phyloP scores from a whole-genome alignment of 2,797 vertebrate genomes.

The Ciconia nigra region DNA sequence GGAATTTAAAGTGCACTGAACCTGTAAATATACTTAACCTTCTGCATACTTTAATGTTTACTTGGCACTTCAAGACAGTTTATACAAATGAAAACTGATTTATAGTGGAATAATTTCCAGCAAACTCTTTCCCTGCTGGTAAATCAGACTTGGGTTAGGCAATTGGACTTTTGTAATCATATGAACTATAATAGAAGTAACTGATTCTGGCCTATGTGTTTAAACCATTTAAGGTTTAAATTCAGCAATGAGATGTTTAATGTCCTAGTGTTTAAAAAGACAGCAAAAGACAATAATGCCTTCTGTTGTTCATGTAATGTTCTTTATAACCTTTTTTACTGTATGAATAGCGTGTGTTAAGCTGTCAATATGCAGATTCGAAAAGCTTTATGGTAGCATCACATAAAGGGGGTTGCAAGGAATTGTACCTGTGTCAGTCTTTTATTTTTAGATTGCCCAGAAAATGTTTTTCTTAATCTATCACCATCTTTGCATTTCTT shows the following conservation, averaged over 20 bases:
- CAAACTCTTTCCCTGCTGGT: conserved; percentile 4
- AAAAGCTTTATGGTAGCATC: neutral
- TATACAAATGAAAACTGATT: conserved; percentile 33
- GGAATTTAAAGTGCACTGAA: conserved; percentile 67
- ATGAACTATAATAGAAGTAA: conserved; percentile 21
- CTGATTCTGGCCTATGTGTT: conserved; percentile 50
- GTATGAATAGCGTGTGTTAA: neutral
- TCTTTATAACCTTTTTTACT: neutral
- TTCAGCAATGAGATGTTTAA: neutral
- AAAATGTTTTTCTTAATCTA: neutral
- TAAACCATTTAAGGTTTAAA: neutral
- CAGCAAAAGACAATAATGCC: neutral
- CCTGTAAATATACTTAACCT: conserved; percentile 25
- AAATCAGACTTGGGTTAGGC: conserved; percentile 32
- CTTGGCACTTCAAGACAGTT: conserved; percentile 49
- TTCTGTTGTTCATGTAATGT: neutral
- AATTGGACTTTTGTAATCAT: conserved; percentile 35
- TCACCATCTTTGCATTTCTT: neutral
- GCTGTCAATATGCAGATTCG: neutral
- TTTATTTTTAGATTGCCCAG: neutral
- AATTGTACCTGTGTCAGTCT: neutral
- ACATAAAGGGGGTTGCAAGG: neutral
- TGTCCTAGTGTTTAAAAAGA: neutral
- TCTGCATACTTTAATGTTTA: conserved; percentile 43
- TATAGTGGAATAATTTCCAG: conserved; percentile 16